Evolutionary conservation across 2,113 vertebrate genomes (phyloP), one percentile per base, ranked within the genome.

Genomic region (Mirounga angustirostris): DNA sequence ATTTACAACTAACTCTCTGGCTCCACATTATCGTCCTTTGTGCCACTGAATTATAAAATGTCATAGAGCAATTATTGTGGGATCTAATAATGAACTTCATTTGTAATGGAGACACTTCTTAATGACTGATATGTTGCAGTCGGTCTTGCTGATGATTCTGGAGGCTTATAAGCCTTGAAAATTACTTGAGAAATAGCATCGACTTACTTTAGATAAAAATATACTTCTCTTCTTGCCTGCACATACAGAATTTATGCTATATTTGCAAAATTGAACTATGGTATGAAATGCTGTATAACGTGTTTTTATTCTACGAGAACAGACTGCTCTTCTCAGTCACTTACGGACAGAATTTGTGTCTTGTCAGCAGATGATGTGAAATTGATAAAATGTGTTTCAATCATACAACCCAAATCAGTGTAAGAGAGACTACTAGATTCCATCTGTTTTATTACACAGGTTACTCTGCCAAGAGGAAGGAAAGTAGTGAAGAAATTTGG

Each of bases 191-290:
- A 97, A 94, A 85, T 58, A 87, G 56, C 69, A 81, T 26, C 50
- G n/a, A 87, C 19, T 90, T 69, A 91, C 58, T 94, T 58, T 71
- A 58, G 80, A 46, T 94, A 87, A 94, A 92, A 94, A 90, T 95
- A 89, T 59, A 63, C 84, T 90, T 79, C 21, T 67, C 40, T 87
- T 90, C 63, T 78, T 82, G 82, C n/a, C 74, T 83, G 24, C 61
- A 59, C 56, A 91, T 56, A 88, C 22, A 88, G 69, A 90, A 96
- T 96, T 96, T 91, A 83, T 54, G 67, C 83, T 87, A 52, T 46
- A 67, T 69, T 89, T 89, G 84, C 94, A 97, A 94, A 91, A 91
- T 0, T n/a, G 40, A 91, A 76, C 43, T 46, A 52, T 80, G 36
- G 67, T 65, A 36, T 67, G 78, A 79, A 85, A 94, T 56, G 63